These are phyloP conservation scores for Leptosomus discolor DNA, from an alignment of 2,113 vertebrate genomes.

Conservation along the genomic window DNA sequence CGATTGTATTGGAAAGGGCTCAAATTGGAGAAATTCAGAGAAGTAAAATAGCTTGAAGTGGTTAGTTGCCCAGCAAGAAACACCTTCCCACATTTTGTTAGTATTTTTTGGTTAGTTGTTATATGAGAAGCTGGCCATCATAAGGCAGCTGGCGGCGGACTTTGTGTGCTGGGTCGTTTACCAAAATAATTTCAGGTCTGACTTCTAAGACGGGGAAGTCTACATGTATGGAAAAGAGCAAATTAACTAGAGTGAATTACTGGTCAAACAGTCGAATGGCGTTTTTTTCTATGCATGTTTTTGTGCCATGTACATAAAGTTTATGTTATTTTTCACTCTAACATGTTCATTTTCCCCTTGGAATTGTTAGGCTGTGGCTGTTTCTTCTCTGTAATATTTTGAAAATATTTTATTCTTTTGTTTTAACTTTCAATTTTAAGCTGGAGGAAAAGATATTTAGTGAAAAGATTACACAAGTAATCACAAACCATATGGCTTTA, in stretches of 20 bases:
- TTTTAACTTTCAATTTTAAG: not conserved
- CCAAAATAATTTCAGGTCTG: conserved; percentile 6
- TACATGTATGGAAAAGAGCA: not conserved
- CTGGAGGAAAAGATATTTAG: too few species aligned
- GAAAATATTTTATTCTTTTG: not conserved
- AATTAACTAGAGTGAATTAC: not conserved
- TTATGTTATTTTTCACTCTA: not conserved
- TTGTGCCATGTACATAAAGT: not conserved
- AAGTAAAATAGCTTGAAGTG: conserved; percentile 3
- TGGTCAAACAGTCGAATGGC: not conserved
- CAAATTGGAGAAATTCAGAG: not conserved
- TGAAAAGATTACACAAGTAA: not conserved
- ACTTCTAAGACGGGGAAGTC: not conserved
- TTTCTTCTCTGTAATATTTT: not conserved
- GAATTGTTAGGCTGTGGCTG: not conserved
- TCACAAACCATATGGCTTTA: not conserved
- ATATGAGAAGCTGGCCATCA: not conserved
- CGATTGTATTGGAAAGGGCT: not conserved
- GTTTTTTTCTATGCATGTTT: not conserved
- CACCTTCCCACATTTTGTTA: not conserved
- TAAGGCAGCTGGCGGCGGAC: not conserved
- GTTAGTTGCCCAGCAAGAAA: not conserved
- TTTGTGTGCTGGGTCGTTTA: not conserved
- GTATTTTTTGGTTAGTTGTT: not conserved
- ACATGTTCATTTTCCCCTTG: not conserved